Base-by-base conservation (phyloP, 2,113 vertebrate genomes). In the Pica pica region DNA sequence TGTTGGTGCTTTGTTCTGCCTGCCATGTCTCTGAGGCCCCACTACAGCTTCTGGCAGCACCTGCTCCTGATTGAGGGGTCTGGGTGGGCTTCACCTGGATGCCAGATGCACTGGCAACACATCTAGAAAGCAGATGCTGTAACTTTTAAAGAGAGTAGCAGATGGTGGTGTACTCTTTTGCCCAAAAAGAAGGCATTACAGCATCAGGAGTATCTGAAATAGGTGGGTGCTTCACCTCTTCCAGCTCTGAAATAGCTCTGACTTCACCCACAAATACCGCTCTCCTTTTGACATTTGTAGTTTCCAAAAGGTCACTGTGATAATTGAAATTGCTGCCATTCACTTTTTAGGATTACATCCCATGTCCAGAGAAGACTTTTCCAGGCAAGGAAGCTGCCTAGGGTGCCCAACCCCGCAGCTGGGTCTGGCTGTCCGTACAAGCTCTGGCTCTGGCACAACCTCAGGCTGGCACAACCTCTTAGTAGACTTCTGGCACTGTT, bases 361-460 rank as follows among this genome's bases (percentile, higher is more conserved):
- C 0, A 0, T 28, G 49, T 63, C 42, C 28, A 47, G 47, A 73
- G 37, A 44, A 78, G 42, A 21, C 5, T 49, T 26, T 65, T 15
- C 7, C 2, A 6, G 27, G 9, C 1, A 6, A 15, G 9, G 8
- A 3, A 5, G 10, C 20, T 67, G 13, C 28, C 31, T 7, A 2
- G n/a, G 4, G 5, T 64, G 7, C 9, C 31, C 55, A 60, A 5
- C 5, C 20, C 18, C 27, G 13, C 0, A 3, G 46, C 13, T 1
- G 0, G 22, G 26, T 18, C 39, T 81, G 44, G 1, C 59, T 77
- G 16, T 35, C 60, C 14, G 7, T 7, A 22, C 42, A 23, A 47
- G 20, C 7, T 47, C 24, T 31, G 73, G 30, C 14, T 49, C 37
- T 35, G 21, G 6, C n/a, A 56, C 14, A 24, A 12, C 26, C 6